Conservation (phyloP, 2,888 invertebrate genomes). For the Pollenia amentaria region DNA sequence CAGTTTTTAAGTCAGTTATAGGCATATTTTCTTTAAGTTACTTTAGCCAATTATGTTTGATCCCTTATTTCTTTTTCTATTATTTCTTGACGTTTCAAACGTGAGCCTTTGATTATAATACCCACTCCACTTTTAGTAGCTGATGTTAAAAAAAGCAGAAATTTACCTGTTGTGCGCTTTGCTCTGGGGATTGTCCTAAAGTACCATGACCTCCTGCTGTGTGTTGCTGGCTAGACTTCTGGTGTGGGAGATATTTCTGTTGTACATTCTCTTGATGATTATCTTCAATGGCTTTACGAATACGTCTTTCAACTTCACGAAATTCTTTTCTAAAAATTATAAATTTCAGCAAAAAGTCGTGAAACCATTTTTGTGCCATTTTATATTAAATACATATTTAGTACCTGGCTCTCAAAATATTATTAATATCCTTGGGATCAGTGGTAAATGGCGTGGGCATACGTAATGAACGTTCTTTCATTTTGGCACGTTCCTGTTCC, state of each 20-base stretch:
- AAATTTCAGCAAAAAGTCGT: slow-evolving; percentile 2
- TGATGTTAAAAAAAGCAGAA: background rate
- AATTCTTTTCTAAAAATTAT: slow-evolving; percentile 79
- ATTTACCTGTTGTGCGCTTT: slow-evolving; percentile 34
- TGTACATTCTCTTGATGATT: slow-evolving; percentile 50
- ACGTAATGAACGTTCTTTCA: slow-evolving; percentile 81
- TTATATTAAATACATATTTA: background rate
- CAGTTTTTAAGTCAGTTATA: no score
- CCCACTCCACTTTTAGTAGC: background rate
- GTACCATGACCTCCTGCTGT: background rate
- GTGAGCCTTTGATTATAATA: no score
- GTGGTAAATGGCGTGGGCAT: slow-evolving; percentile 79
- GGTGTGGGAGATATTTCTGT: slow-evolving; percentile 1
- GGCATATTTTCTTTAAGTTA: no score
- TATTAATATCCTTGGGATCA: slow-evolving; percentile 82
- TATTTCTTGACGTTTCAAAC: no score
- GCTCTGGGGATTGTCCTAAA: slow-evolving; percentile 16
- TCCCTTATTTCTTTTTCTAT: no score
- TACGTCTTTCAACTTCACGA: slow-evolving; percentile 81
- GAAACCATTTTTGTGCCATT: background rate
- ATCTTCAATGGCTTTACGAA: slow-evolving; percentile 80
- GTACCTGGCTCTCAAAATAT: slow-evolving; percentile 82
- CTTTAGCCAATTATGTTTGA: no score
- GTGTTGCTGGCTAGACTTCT: background rate
- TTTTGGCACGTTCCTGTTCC: slow-evolving; percentile 80